Evolutionary conservation across 2,113 vertebrate genomes (phyloP).

Genomic region (Triplophysa dalaica): DNA sequence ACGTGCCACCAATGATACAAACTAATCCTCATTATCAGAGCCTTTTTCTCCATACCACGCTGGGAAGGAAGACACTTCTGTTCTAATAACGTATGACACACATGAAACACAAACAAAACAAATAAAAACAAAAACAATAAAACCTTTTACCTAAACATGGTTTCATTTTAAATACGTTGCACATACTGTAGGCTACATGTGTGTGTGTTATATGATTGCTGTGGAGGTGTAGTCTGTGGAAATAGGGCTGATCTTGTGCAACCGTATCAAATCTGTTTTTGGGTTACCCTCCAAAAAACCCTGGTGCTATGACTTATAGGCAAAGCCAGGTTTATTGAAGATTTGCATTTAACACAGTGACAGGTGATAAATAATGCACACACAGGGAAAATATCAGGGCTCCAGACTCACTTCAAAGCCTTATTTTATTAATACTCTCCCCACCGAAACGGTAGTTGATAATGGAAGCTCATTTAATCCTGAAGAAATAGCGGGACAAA

Average conservation of each 20-base stretch:
- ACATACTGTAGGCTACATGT: background rate
- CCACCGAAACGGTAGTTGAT: constrained; percentile 43
- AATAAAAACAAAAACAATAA: background rate
- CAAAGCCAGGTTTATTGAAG: constrained; percentile 23
- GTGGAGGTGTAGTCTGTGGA: background rate
- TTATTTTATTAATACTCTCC: constrained; percentile 46
- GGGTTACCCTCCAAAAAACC: constrained; percentile 24
- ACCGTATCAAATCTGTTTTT: constrained; percentile 2
- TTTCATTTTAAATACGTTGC: background rate
- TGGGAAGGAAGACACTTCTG: constrained; percentile 30
- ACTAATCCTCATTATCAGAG: constrained; percentile 47
- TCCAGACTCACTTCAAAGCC: constrained; percentile 14
- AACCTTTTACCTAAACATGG: background rate
- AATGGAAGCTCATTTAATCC: constrained; percentile 55
- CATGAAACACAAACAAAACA: constrained; percentile 5
- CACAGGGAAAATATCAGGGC: constrained; percentile 17
- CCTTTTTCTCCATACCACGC: constrained; percentile 26
- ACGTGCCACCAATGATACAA: constrained; percentile 40
- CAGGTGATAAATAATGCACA: constrained; percentile 50
- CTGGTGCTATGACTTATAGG: background rate
- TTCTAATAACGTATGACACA: constrained; percentile 7
- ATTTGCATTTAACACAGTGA: constrained; percentile 33
- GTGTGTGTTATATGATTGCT: constrained; percentile 2
- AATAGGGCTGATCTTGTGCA: constrained; percentile 24
- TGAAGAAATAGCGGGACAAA: constrained; percentile 48